phyloP scores from a whole-genome alignment of 2,113 vertebrate species.

The Sinocyclocheilus grahami region DNA sequence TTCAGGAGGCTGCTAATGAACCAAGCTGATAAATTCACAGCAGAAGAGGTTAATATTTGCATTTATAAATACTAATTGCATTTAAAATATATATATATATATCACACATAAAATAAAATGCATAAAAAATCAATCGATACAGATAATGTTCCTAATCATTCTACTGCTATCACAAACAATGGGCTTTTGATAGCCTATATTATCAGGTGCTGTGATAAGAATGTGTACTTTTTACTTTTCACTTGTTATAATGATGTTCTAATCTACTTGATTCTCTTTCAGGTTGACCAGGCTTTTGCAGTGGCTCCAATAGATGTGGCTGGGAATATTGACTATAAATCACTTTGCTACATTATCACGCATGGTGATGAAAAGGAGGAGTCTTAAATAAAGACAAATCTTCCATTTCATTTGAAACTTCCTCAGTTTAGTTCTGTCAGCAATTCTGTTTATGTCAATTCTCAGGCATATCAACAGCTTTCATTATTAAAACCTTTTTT shows the following conservation, averaged over 20 bases:
- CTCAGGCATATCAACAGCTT: not conserved
- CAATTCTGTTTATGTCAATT: constrained; percentile 1
- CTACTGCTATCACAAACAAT: not conserved
- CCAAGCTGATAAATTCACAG: constrained; percentile 88
- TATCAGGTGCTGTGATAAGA: not conserved
- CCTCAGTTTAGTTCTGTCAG: not conserved
- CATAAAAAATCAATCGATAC: not conserved
- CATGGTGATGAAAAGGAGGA: constrained; percentile 91
- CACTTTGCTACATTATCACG: constrained; percentile 88
- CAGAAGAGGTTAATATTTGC: constrained; percentile 79
- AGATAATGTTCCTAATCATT: not conserved
- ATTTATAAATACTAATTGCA: not conserved
- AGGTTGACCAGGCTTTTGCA: constrained; percentile 86
- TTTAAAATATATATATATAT: not conserved
- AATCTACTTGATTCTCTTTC: not conserved
- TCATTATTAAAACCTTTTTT: not conserved
- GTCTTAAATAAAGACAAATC: constrained; percentile 66
- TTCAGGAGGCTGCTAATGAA: constrained; percentile 86
- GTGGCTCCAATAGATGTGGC: constrained; percentile 82
- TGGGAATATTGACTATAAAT: constrained; percentile 89
- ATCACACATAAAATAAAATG: not conserved
- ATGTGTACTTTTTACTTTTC: not conserved
- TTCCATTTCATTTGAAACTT: not conserved
- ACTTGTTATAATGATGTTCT: not conserved
- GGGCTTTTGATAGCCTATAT: not conserved